Conservation (phyloP, 2,113 vertebrate species). For the Gambusia affinis region DNA sequence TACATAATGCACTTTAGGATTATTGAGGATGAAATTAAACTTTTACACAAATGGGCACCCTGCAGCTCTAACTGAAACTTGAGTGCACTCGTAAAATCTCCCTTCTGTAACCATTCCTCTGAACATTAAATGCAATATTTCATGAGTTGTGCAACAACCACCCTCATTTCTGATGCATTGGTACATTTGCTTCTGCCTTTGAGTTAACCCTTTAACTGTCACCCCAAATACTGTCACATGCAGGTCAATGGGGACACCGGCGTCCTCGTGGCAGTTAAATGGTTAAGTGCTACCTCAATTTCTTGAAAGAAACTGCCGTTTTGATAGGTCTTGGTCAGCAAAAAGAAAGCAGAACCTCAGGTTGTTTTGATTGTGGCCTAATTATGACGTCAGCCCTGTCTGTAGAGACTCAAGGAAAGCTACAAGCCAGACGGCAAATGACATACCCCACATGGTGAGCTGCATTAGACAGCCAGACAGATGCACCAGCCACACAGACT, state of each 20-base stretch:
- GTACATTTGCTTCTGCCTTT: background rate
- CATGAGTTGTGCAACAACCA: background rate
- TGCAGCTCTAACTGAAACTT: slow-evolving; percentile 16
- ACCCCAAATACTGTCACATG: too few species aligned
- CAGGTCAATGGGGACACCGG: too few species aligned
- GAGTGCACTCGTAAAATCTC: slow-evolving; percentile 15
- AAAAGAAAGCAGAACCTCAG: slow-evolving; percentile 27
- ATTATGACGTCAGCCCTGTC: slow-evolving; percentile 46
- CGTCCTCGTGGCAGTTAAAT: too few species aligned
- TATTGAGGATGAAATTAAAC: slow-evolving; percentile 20
- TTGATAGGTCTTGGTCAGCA: slow-evolving; percentile 19
- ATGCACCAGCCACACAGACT: slow-evolving; percentile 68
- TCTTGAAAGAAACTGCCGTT: slow-evolving; percentile 1
- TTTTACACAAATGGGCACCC: slow-evolving; percentile 8
- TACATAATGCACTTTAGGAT: slow-evolving; percentile 28
- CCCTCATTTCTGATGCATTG: background rate
- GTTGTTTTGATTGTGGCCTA: slow-evolving; percentile 41
- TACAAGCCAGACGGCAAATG: slow-evolving; percentile 57
- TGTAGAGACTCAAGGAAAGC: slow-evolving; percentile 40
- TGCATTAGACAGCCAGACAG: slow-evolving; percentile 69
- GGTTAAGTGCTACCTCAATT: background rate
- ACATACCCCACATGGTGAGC: slow-evolving; percentile 72
- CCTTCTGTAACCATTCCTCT: slow-evolving; percentile 1
- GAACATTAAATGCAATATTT: slow-evolving; percentile 3
- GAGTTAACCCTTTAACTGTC: background rate